Evolutionary conservation across 2,113 vertebrate genomes (phyloP).

Genomic region (Numenius arquata): DNA sequence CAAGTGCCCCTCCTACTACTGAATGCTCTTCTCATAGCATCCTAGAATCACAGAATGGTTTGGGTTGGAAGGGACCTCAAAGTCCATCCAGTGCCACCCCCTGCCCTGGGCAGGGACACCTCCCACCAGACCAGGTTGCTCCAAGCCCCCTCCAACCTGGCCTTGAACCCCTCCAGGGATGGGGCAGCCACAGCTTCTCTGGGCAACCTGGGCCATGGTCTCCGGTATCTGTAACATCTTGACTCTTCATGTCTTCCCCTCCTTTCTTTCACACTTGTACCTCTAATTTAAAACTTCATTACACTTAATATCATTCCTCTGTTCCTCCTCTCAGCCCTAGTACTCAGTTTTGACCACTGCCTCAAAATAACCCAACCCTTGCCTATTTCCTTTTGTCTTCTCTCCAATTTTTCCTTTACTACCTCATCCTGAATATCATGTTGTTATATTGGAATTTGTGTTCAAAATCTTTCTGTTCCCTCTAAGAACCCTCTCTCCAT

Average conservation of each 20-base stretch:
- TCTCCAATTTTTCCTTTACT: background rate
- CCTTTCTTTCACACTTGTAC: background rate
- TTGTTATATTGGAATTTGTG: background rate
- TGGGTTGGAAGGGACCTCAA: no score
- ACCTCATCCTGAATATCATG: background rate
- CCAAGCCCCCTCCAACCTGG: no score
- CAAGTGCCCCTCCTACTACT: background rate
- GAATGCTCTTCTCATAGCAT: background rate
- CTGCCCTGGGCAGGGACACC: no score
- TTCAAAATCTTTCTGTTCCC: background rate
- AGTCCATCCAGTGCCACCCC: no score
- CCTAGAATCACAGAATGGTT: no score
- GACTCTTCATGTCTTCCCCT: background rate
- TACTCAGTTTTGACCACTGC: background rate
- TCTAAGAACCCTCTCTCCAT: background rate
- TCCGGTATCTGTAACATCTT: accelerated
- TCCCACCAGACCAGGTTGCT: no score
- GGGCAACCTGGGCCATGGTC: no score
- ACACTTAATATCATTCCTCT: background rate
- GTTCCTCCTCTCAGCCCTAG: background rate
- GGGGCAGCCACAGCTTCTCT: no score
- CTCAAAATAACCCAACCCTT: background rate
- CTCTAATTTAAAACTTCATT: background rate
- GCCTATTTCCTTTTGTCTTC: background rate
- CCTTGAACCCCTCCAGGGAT: no score